Base-by-base conservation (phyloP, 2,888 invertebrate species). In the Chloroclystis v-ata region DNA sequence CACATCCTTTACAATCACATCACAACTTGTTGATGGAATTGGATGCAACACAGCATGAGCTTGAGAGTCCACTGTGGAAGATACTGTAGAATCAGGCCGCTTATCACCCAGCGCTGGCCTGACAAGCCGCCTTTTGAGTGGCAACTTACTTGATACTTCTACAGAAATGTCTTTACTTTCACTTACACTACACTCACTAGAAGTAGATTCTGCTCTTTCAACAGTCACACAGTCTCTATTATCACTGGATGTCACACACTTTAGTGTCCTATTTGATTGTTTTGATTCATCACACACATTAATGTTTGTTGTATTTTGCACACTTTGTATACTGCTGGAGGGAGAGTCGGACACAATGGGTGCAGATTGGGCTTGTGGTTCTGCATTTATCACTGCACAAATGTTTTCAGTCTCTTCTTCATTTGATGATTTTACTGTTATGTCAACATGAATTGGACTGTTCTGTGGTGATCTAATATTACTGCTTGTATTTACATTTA, bases 171-270 rank as follows among this genome's bases (percentile, higher is more conserved):
- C 53, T 60, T 68, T 76, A 47, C 66, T 72, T 63, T 78, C 81
- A 78, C 81, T 78, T 61, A 78, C 72, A 80, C 76, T 79, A 76
- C 67, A 78, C 67, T 85, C 86, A 84, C 79, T 82, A 56, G 85
- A 86, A 26, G 87, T 85, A 54, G 86, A 83, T 70, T 87, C 84
- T 43, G 80, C 86, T 78, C 77, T 82, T 75, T 82, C 86, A 58
- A 84, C 76, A 66, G 73, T 78, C 57, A 86, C 76, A 76, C 72
- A 80, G 75, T 83, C 82, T 57, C 72, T 67, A 62, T 58, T 78
- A 69, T 79, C 86, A 85, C 86, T 83, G 63, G 85, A 84, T 56
- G 80, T 73, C 52, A 78, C 82, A 78, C 72, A 76, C 65, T 84
- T 85, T 49, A 82, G 69, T 80, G 84, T 86, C 72, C 82, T 73